Base-by-base conservation (phyloP, 2,113 vertebrate genomes). In the Cynoglossus semilaevis region DNA sequence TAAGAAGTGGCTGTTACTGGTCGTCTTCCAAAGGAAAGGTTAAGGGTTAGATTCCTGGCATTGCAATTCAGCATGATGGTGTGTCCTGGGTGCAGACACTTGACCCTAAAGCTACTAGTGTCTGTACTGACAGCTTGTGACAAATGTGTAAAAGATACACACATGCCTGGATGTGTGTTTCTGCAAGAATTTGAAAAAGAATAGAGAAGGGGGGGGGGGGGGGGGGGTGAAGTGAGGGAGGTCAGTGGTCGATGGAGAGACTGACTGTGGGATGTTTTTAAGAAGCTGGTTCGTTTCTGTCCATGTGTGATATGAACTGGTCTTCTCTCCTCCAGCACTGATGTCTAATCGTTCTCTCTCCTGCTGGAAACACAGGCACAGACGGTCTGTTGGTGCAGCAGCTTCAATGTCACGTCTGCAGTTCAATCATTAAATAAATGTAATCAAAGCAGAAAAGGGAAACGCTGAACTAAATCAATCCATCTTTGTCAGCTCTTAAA, bases 281-380 rank as follows among this genome's bases (percentile, higher is more conserved):
- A 67, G 64, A 74, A 68, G 70, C 53, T 29, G 59, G 17, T 62
- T 48, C 52, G 67, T n/a, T 73, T 59, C 78, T 83, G 78, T 69
- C 60, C 43, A 55, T 49, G 63, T 5, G 7, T 58, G 81, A 83
- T 80, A 80, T 15, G 63, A 9, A 9, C 34, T 35, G 63, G 46
- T 53, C 42, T 51, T 7, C 48, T 55, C 45, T 38, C 51, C 58
- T 53, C 13, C 36, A 22, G 58, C 50, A 64, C 22, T 70, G 55
- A 73, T 67, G 63, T 49, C 48, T 67, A 77, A 70, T 81, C 13
- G 0, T 18, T 5, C 2, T 51, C 60, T 49, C 44, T 58, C 38
- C 37, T n/a, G 46, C 38, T 13, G 42, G 52, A 56, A 63, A 50
- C 22, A 29, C 22, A 4, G 58, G 44, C 15, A 8, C 15, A 57